These are phyloP conservation scores for Saguinus midas DNA, from an alignment of 2,113 vertebrate genomes.

Conservation along the genomic window DNA sequence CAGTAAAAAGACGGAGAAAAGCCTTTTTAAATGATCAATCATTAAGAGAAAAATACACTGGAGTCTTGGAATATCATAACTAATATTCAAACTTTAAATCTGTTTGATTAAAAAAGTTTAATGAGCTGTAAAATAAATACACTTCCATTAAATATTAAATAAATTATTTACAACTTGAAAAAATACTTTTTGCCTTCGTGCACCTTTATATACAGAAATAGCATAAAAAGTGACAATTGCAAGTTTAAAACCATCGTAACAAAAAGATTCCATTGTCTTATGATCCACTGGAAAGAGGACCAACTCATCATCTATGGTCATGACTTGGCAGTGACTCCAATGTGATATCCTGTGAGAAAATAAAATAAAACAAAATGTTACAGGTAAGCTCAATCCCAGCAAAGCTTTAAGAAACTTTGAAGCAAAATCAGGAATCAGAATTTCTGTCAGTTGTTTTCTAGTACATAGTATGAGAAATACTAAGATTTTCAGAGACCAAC, in stretches of 20 bases:
- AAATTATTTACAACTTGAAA: slow-evolving; percentile 85
- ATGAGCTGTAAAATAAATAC: slow-evolving; percentile 86
- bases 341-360: slow-evolving; percentile 22
- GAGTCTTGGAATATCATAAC: neutral
- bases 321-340: neutral
- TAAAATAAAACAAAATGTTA: neutral
- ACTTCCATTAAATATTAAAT: slow-evolving; percentile 87
- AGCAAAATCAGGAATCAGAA: neutral
- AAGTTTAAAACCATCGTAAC: slow-evolving; percentile 56
- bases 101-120: slow-evolving; percentile 85
- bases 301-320: neutral
- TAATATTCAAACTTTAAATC: slow-evolving; percentile 66
- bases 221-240: slow-evolving; percentile 72
- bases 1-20: neutral
- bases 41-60: neutral
- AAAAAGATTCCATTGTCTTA: slow-evolving; percentile 18
- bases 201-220: slow-evolving; percentile 80
- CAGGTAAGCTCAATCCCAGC: neutral
- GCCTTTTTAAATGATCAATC: neutral
- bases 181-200: slow-evolving; percentile 73
- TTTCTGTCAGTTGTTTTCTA: neutral
- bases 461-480: neutral
- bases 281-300: neutral
- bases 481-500: neutral
- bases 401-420: neutral